Conservation (phyloP, 2,888 invertebrate species). For the Thymelicus sylvestris region DNA sequence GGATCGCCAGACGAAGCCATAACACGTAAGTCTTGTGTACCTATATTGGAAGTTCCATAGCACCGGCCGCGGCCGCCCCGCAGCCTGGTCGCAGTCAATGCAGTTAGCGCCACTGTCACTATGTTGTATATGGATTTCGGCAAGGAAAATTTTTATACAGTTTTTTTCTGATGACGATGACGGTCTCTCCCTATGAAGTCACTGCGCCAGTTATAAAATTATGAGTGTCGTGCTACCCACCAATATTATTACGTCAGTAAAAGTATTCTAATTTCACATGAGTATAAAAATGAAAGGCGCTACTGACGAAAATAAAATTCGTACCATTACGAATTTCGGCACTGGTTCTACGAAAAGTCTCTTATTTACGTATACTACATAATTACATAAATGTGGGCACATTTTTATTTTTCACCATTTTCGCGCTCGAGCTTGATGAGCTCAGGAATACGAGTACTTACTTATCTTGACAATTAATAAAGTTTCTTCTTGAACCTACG, state of each 20-base stretch:
- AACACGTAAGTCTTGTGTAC: slow-evolving; percentile 67
- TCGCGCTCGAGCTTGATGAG: too few relatives aligned
- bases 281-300: too few relatives aligned
- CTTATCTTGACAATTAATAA: too few relatives aligned
- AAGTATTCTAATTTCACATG: background rate
- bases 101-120: slow-evolving; percentile 12
- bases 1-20: slow-evolving; percentile 62
- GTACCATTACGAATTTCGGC: too few relatives aligned
- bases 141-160: slow-evolving; percentile 26
- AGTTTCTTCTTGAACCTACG: too few relatives aligned
- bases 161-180: slow-evolving; percentile 22
- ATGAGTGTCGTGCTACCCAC: slow-evolving; percentile 34
- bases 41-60: slow-evolving; percentile 3
- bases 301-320: too few relatives aligned
- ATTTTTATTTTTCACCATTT: too few relatives aligned
- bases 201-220: slow-evolving; percentile 41
- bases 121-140: slow-evolving; percentile 19
- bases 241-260: slow-evolving; percentile 39
- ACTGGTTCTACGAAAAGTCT: too few relatives aligned
- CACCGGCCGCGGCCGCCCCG: background rate
- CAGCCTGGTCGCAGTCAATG: slow-evolving; percentile 13
- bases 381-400: too few relatives aligned
- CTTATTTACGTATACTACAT: too few relatives aligned
- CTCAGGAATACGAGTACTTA: too few relatives aligned
- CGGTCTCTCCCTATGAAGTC: slow-evolving; percentile 39